Evolutionary conservation across 2,113 vertebrate species (phyloP).

Genomic region (Syngnathoides biaculeatus): DNA sequence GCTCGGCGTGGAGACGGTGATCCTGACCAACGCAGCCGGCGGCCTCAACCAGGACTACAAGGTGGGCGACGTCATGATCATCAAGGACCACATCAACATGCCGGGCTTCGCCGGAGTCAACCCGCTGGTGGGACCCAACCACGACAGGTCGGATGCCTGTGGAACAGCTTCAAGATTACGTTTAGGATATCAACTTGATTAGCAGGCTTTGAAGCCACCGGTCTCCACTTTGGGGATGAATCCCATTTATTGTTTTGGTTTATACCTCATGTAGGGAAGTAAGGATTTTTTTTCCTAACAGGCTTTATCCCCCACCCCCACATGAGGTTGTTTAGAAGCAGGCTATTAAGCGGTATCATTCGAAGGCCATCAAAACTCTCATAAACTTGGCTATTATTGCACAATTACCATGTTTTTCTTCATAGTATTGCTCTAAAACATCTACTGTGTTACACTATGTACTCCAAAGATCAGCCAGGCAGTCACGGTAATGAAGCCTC

Average conservation of each 20-base stretch:
- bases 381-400: no score
- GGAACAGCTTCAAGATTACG: background rate
- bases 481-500: background rate
- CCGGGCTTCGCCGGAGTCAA: slow-evolving; percentile 83
- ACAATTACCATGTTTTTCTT: no score
- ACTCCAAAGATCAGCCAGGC: background rate
- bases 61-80: slow-evolving; percentile 90
- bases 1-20: slow-evolving; percentile 82
- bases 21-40: slow-evolving; percentile 91
- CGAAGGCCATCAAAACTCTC: no score
- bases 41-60: slow-evolving; percentile 87
- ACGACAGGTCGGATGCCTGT: slow-evolving; percentile 74
- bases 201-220: no score
- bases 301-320: no score
- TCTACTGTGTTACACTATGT: background rate
- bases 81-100: slow-evolving; percentile 90
- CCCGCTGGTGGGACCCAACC: slow-evolving; percentile 83
- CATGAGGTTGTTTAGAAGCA: no score
- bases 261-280: no score
- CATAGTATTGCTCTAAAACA: background rate
- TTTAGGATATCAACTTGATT: no score
- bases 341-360: no score
- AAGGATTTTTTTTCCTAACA: no score
- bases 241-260: no score
- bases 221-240: no score